Evolutionary conservation across 2,113 vertebrate species (phyloP).

Genomic region (Urocynchramus pylzowi): DNA sequence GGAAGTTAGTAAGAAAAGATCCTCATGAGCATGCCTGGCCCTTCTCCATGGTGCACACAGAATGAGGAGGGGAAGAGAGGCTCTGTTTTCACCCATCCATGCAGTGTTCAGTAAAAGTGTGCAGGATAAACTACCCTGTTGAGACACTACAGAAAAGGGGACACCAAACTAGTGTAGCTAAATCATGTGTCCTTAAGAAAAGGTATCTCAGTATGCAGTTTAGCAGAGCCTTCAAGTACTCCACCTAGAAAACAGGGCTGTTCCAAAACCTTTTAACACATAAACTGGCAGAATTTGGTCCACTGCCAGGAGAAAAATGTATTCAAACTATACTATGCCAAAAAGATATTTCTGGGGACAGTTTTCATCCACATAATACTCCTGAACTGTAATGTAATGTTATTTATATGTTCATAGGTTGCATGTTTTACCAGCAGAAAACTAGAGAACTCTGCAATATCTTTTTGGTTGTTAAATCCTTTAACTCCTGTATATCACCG

Average conservation of each 20-base stretch:
- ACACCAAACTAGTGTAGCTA: neutral
- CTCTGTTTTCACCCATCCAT: neutral
- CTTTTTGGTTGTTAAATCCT: neutral
- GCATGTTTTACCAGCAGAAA: neutral
- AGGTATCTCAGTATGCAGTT: neutral
- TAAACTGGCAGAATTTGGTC: neutral
- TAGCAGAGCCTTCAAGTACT: neutral
- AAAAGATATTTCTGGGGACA: neutral
- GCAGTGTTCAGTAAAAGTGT: neutral
- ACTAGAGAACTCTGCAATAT: neutral
- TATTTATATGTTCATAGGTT: neutral
- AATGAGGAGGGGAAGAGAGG: neutral
- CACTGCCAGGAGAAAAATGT: neutral
- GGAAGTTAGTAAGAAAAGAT: neutral
- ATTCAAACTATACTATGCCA: neutral
- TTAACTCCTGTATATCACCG: neutral
- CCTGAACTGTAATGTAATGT: neutral
- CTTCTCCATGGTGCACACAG: neutral
- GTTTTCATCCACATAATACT: neutral
- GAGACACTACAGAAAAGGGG: neutral
- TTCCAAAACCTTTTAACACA: neutral
- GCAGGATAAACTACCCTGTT: neutral
- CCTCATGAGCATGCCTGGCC: neutral
- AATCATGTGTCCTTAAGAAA: neutral
- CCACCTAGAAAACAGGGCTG: fast-evolving